Conservation (phyloP, 2,113 vertebrate genomes). For the Pelodiscus sinensis region DNA sequence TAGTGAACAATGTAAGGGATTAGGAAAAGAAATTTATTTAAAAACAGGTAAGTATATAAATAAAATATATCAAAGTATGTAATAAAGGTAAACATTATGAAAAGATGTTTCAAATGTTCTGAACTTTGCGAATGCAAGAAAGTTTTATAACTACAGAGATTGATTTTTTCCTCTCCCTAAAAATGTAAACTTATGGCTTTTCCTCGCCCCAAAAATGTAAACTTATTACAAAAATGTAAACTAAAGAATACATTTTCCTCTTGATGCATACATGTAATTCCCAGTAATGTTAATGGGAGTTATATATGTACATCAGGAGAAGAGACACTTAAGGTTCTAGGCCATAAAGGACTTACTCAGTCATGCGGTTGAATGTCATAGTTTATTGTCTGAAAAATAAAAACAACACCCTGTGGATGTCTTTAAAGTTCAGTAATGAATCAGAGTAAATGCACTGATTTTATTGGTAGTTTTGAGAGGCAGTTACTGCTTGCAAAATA, state of each 20-base stretch:
- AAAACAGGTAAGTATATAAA: background rate
- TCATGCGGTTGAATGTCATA: background rate
- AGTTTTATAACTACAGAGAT: background rate
- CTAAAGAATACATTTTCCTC: background rate
- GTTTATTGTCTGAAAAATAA: background rate
- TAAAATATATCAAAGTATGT: fast-evolving
- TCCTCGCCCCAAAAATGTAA: background rate
- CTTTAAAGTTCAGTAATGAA: background rate
- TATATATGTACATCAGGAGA: background rate
- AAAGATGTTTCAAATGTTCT: background rate
- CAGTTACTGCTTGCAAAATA: background rate
- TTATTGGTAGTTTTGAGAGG: background rate
- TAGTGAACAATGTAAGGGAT: background rate
- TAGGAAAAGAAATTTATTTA: background rate
- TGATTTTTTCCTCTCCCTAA: background rate
- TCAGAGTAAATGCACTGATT: background rate
- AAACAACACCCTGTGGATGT: background rate
- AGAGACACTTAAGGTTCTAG: background rate
- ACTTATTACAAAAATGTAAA: background rate
- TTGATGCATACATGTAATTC: background rate
- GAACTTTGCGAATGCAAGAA: background rate
- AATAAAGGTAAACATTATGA: background rate
- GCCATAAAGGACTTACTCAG: background rate
- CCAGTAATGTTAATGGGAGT: background rate
- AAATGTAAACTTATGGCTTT: background rate